A percentile compares a stretch with the other conserved stretches of the same genome.
These are phyloP conservation scores for Melanchra persicariae DNA, from an alignment of 2,888 invertebrate species.

Conservation along the genomic window DNA sequence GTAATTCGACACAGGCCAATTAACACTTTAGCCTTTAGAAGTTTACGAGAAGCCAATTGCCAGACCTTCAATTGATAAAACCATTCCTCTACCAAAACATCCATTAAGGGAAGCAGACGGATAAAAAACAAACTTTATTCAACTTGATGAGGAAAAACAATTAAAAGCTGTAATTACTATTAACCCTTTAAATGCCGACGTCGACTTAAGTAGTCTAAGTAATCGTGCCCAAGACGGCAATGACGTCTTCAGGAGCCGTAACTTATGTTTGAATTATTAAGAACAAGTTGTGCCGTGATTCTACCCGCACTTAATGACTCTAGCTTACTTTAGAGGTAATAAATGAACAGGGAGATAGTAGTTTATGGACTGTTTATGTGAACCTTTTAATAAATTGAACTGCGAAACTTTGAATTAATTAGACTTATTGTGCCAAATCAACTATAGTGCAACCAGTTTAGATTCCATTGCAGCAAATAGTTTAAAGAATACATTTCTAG, in stretches of 20 bases:
- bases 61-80: slow-evolving; percentile 52
- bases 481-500: slow-evolving; percentile 16
- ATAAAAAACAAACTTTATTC: slow-evolving; percentile 60
- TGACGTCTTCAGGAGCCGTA: slow-evolving; percentile 59
- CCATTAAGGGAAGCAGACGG: slow-evolving; percentile 47
- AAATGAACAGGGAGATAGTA: slow-evolving; percentile 45
- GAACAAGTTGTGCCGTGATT: slow-evolving; percentile 60
- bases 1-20: slow-evolving; percentile 45
- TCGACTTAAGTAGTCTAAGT: slow-evolving; percentile 58
- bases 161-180: slow-evolving; percentile 65
- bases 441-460: neutral
- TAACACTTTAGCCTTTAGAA: slow-evolving; percentile 51
- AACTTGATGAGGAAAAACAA: slow-evolving; percentile 60
- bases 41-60: slow-evolving; percentile 53
- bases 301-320: slow-evolving; percentile 54
- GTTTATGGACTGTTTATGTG: slow-evolving; percentile 45
- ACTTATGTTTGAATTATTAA: slow-evolving; percentile 70
- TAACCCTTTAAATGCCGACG: slow-evolving; percentile 63
- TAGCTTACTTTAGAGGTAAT: slow-evolving; percentile 51
- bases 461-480: neutral
- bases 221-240: slow-evolving; percentile 66
- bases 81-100: slow-evolving; percentile 59
- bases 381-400: slow-evolving; percentile 33
- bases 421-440: neutral
- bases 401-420: neutral